Percentiles rank a stretch among this genome's conserved stretches.
phyloP scores from a whole-genome alignment of 2,888 invertebrate genomes.

The Scaptomyza polygonia region DNA sequence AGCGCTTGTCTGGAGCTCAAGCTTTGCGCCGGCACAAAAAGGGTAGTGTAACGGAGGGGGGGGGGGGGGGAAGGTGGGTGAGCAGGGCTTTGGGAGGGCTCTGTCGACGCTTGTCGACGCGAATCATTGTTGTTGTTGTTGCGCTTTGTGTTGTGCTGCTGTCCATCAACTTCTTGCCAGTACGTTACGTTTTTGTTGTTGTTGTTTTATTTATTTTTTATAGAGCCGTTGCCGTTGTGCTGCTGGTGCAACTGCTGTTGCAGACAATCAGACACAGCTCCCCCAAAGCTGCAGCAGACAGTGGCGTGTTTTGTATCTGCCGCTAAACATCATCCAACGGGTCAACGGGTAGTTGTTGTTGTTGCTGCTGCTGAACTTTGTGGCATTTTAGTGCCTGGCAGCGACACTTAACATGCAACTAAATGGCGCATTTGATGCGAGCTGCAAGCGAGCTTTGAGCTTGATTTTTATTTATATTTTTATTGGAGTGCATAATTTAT shows the following conservation, averaged over 20 bases:
- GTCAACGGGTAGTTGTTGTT: constrained; percentile 51
- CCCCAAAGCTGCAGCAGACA: constrained; percentile 46
- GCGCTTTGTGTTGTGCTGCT: constrained; percentile 51
- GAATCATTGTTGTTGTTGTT: constrained; percentile 21
- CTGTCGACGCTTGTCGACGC: constrained; percentile 53
- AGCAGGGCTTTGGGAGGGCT: constrained; percentile 37
- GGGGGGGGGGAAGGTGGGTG: neutral
- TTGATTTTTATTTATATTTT: constrained; percentile 72
- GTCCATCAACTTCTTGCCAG: constrained; percentile 59
- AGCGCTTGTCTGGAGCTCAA: constrained; percentile 70
- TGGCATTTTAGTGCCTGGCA: constrained; percentile 74
- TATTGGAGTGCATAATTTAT: constrained; percentile 67
- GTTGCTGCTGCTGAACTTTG: constrained; percentile 54
- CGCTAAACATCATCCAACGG: constrained; percentile 62
- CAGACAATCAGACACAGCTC: constrained; percentile 43
- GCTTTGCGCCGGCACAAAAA: constrained; percentile 19
- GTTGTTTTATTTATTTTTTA: constrained; percentile 32
- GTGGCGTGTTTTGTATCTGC: constrained; percentile 70
- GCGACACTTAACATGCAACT: constrained; percentile 79
- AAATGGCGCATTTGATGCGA: constrained; percentile 65
- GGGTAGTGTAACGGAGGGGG: neutral
- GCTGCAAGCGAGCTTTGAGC: constrained; percentile 52
- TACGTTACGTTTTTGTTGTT: constrained; percentile 52
- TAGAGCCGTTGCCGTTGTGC: constrained; percentile 50
- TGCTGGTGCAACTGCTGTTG: constrained; percentile 3